Conservation (phyloP, 2,888 invertebrate genomes). For the Nysson spinosus region DNA sequence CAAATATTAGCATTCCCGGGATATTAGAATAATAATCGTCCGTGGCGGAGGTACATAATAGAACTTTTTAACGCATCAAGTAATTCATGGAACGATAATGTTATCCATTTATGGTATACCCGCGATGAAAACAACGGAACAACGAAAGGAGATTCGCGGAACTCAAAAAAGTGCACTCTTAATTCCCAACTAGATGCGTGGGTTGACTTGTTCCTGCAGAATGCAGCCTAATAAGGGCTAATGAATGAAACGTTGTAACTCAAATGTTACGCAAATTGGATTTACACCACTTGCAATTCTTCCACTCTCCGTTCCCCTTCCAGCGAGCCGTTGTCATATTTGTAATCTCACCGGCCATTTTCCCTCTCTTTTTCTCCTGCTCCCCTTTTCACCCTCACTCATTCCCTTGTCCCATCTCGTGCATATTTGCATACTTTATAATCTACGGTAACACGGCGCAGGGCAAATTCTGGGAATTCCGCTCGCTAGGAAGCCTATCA, state of each 20-base stretch:
- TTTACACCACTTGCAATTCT: conserved; percentile 66
- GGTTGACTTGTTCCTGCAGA: conserved; percentile 71
- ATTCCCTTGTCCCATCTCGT: conserved; percentile 26
- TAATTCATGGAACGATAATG: conserved; percentile 35
- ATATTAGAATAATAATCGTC: no score
- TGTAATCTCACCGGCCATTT: conserved; percentile 45
- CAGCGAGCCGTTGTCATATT: conserved; percentile 41
- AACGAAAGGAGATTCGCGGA: neutral
- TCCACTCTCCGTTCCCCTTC: conserved; percentile 46
- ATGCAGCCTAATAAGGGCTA: conserved; percentile 71
- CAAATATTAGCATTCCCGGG: no score
- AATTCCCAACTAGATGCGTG: conserved; percentile 62
- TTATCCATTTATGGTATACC: conserved; percentile 16
- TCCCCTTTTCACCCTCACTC: conserved; percentile 12
- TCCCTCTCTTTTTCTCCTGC: conserved; percentile 20
- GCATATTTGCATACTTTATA: conserved; percentile 65
- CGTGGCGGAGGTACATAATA: no score
- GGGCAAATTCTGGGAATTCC: conserved; percentile 52
- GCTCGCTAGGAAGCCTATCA: conserved; percentile 47
- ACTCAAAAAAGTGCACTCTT: conserved; percentile 27
- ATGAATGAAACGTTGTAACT: conserved; percentile 67
- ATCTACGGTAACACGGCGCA: conserved; percentile 33
- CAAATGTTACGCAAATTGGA: conserved; percentile 67
- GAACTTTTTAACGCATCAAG: conserved; percentile 2
- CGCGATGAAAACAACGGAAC: neutral